phyloP scores from a whole-genome alignment of 1,140 invertebrate genomes.

The Zaprionus ornatus region DNA sequence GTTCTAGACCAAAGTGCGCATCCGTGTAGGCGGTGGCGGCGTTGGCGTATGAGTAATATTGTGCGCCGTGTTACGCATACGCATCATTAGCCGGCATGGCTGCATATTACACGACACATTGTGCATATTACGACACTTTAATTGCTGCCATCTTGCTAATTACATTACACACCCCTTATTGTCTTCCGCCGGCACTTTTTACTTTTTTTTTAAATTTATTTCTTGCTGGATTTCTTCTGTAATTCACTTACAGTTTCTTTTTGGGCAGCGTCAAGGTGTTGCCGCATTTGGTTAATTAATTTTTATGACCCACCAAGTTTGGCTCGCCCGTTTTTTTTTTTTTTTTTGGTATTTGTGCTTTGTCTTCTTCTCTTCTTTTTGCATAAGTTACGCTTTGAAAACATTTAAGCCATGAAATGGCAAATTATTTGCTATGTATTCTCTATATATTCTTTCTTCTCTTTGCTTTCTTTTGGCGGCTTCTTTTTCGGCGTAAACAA shows the following conservation, averaged over 20 bases:
- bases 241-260: conserved; percentile 67
- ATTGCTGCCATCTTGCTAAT: conserved; percentile 59
- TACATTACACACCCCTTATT: conserved; percentile 47
- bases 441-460: conserved; percentile 1
- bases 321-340: conserved; percentile 7
- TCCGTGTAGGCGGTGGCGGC: conserved; percentile 43
- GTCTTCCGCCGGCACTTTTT: conserved; percentile 65
- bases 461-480: conserved; percentile 31
- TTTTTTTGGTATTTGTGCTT: no score
- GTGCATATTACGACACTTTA: conserved; percentile 50
- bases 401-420: conserved; percentile 37
- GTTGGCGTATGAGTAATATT: conserved; percentile 61
- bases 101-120: conserved; percentile 42
- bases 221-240: conserved; percentile 18
- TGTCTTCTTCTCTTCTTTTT: conserved; percentile 1
- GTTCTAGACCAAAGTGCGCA: conserved; percentile 30
- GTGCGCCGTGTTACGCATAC: conserved; percentile 52
- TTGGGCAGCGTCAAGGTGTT: conserved; percentile 38
- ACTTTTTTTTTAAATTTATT: conserved; percentile 42
- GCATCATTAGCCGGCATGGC: conserved; percentile 48
- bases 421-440: conserved; percentile 12
- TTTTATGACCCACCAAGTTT: conserved; percentile 51
- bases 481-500: conserved; percentile 59
- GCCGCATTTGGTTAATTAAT: conserved; percentile 67
- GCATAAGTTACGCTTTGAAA: conserved; percentile 33